Evolutionary conservation across 2,113 vertebrate species (phyloP).

Genomic region (Periophthalmus modestus): DNA sequence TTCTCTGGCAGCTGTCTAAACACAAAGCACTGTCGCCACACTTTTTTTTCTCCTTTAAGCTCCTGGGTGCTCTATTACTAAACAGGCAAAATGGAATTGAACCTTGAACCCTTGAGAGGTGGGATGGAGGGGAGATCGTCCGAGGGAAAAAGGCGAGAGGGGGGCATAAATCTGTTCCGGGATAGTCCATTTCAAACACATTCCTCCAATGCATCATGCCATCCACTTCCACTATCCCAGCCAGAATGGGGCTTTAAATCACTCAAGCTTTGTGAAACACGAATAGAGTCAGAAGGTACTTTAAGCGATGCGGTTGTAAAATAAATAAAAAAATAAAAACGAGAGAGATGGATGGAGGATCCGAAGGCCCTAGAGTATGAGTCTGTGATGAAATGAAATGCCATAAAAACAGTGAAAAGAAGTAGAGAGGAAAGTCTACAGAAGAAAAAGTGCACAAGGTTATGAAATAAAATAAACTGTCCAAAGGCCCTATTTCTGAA

Average conservation of each 20-base stretch:
- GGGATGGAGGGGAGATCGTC: constrained; percentile 42
- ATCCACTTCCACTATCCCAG: constrained; percentile 32
- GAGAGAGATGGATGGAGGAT: constrained; percentile 41
- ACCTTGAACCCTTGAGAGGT: constrained; percentile 65
- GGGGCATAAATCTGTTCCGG: constrained; percentile 60
- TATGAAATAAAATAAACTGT: not conserved
- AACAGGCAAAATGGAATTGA: constrained; percentile 59
- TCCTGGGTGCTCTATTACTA: constrained; percentile 36
- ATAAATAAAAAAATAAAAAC: constrained; percentile 58
- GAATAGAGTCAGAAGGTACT: constrained; percentile 58
- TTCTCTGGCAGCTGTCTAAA: constrained; percentile 48
- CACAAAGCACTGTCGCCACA: constrained; percentile 21
- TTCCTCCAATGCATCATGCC: constrained; percentile 26
- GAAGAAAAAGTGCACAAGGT: not conserved
- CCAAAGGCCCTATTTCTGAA: not conserved
- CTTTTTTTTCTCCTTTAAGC: constrained; percentile 17
- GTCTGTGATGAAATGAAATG: not conserved
- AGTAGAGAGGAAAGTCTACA: not conserved
- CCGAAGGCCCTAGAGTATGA: not conserved
- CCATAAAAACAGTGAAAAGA: not conserved
- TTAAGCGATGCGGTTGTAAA: constrained; percentile 58
- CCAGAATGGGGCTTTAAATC: constrained; percentile 66
- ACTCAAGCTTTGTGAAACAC: constrained; percentile 45
- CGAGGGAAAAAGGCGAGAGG: constrained; percentile 24
- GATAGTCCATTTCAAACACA: constrained; percentile 58